A percentile compares a stretch with the other conserved stretches of the same genome.
These are phyloP conservation scores for Microcebus griseorufus DNA, from an alignment of 2,113 vertebrate species.

Conservation along the genomic window DNA sequence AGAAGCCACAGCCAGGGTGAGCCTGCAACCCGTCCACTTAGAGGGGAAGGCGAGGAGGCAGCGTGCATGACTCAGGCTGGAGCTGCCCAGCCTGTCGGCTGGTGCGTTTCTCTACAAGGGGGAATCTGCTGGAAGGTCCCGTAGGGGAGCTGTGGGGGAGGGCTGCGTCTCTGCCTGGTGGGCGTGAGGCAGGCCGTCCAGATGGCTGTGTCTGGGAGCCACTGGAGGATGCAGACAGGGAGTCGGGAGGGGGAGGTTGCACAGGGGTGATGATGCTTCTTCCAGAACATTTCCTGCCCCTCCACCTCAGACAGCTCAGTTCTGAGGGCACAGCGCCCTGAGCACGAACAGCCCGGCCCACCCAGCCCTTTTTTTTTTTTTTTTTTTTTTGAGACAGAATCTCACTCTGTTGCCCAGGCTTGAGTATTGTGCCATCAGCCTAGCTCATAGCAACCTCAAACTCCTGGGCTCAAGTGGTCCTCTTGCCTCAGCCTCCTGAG, in stretches of 20 bases:
- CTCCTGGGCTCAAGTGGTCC: no score
- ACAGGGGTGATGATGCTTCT: neutral
- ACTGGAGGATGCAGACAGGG: neutral
- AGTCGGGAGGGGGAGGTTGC: neutral
- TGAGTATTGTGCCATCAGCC: no score
- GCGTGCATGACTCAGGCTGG: neutral
- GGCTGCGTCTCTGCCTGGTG: neutral
- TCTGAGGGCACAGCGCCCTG: neutral
- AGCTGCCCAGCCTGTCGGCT: rapidly evolving
- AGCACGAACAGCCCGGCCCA: no score
- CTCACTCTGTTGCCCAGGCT: no score
- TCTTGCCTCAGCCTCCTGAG: no score
- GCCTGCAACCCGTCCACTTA: neutral
- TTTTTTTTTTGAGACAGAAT: no score
- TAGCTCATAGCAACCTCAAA: no score
- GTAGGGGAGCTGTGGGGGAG: no score
- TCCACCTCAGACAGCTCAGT: neutral
- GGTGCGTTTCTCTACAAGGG: neutral
- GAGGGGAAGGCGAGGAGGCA: neutral
- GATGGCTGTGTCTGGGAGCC: neutral
- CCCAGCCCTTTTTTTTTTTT: neutral
- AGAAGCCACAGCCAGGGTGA: neutral
- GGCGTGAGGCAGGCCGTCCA: neutral
- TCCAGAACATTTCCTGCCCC: rapidly evolving
- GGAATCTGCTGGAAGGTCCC: neutral